A percentile compares a stretch with the other conserved stretches of the same genome.
Evolutionary conservation across 23 tunicate genomes (phyloP).

Genomic region (Halocynthia roretzi): DNA sequence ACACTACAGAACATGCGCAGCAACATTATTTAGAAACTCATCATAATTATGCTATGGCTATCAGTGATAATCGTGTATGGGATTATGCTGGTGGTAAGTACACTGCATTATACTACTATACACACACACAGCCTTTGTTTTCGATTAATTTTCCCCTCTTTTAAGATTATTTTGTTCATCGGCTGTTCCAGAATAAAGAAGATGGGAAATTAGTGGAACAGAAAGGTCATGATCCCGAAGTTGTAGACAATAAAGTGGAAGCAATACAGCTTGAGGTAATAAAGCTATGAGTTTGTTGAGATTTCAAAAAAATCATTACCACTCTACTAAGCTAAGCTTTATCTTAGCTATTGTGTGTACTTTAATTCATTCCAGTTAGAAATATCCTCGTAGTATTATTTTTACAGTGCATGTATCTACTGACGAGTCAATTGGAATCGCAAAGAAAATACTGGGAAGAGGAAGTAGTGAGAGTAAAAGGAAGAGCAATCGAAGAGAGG

Average conservation of each 20-base stretch:
- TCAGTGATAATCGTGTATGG: conserved; percentile 95
- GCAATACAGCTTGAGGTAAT: conserved; percentile 82
- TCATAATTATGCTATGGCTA: conserved; percentile 97
- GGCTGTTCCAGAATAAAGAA: conserved; percentile 82
- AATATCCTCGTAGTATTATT: background rate
- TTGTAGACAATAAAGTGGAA: conserved; percentile 55
- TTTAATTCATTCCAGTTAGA: background rate
- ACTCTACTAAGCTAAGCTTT: too few species aligned
- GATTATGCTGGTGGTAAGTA: conserved; percentile 95
- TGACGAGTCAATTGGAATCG: conserved; percentile 88
- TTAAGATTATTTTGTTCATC: conserved; percentile 99
- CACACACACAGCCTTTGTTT: background rate
- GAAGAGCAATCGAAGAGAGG: conserved; percentile 20
- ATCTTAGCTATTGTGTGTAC: too few species aligned
- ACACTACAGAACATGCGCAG: conserved; percentile 91
- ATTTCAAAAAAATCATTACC: too few species aligned
- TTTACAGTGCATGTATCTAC: conserved; percentile 85
- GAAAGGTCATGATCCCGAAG: conserved; percentile 19
- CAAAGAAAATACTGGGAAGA: conserved; percentile 98
- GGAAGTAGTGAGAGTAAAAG: conserved; percentile 28
- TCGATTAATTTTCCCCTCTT: background rate
- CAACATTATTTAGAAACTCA: conserved; percentile 86
- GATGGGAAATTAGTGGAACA: conserved; percentile 91
- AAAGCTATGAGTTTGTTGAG: background rate
- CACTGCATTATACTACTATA: background rate